Conservation (phyloP, 2,113 vertebrate genomes). For the Caloenas nicobarica region DNA sequence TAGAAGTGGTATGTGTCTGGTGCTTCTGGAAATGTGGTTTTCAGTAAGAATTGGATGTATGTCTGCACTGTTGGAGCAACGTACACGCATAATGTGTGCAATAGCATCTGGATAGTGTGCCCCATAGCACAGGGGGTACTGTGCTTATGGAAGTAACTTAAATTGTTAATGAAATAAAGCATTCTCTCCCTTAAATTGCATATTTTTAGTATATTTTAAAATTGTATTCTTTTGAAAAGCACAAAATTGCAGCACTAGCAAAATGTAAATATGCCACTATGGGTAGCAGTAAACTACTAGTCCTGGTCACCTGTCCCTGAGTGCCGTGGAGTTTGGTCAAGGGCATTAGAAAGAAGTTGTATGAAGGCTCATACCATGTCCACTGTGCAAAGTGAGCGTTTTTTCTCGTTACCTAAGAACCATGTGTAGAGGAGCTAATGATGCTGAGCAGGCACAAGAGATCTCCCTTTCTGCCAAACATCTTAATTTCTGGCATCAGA, state of each 20-base stretch:
- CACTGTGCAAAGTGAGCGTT: not conserved
- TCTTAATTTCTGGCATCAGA: not conserved
- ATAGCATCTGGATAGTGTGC: not conserved
- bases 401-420: not conserved
- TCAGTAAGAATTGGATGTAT: not conserved
- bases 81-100: not conserved
- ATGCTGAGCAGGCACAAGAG: not conserved
- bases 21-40: not conserved
- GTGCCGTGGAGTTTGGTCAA: not conserved
- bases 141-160: not conserved
- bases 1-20: not conserved
- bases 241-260: not conserved
- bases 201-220: not conserved
- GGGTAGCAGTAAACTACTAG: not conserved
- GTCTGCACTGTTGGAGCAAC: not conserved
- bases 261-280: not conserved
- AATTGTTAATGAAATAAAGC: not conserved
- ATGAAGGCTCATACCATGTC: not conserved
- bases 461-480: not conserved
- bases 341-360: not conserved
- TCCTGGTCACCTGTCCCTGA: not conserved
- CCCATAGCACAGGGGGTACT: not conserved
- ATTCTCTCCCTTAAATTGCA: not conserved
- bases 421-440: not conserved
- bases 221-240: not conserved